Evolutionary conservation across 2,888 invertebrate genomes (phyloP).

Genomic region (Brachypterus glaber): DNA sequence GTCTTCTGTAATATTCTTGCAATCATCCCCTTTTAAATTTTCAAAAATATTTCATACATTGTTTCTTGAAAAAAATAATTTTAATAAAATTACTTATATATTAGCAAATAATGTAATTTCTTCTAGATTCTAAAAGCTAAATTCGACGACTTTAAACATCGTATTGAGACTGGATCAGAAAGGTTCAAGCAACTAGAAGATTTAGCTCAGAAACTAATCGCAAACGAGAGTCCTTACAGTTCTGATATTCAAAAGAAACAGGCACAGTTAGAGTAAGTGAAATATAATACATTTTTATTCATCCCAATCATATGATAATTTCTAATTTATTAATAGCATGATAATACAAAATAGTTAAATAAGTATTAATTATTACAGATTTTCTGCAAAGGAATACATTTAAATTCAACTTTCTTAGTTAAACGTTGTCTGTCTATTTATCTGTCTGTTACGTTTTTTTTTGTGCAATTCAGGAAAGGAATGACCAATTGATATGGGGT

Average conservation of each 20-base stretch:
- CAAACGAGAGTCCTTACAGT: slow-evolving; percentile 76
- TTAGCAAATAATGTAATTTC: slow-evolving; percentile 10
- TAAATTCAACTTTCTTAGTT: neutral
- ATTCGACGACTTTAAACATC: slow-evolving; percentile 86
- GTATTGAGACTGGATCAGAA: slow-evolving; percentile 83
- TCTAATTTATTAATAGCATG: neutral
- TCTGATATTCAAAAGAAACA: slow-evolving; percentile 78
- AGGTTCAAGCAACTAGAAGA: slow-evolving; percentile 85
- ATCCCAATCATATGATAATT: neutral
- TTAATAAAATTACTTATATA: neutral
- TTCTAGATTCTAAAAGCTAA: slow-evolving; percentile 72
- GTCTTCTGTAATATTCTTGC: too few species aligned
- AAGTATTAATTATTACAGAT: neutral
- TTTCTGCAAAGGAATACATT: neutral
- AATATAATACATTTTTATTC: neutral
- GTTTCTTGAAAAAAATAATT: neutral
- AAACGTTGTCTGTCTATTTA: too few species aligned
- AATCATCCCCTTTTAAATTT: too few species aligned
- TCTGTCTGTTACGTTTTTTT: too few species aligned
- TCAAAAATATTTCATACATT: too few species aligned
- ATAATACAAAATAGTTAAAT: too few species aligned
- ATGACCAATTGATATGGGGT: too few species aligned
- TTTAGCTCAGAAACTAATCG: slow-evolving; percentile 77
- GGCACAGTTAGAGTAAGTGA: slow-evolving; percentile 69
- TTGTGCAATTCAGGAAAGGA: too few species aligned